These are phyloP conservation scores for Cynocephalus volans DNA, from an alignment of 2,113 vertebrate species.

Conservation along the genomic window DNA sequence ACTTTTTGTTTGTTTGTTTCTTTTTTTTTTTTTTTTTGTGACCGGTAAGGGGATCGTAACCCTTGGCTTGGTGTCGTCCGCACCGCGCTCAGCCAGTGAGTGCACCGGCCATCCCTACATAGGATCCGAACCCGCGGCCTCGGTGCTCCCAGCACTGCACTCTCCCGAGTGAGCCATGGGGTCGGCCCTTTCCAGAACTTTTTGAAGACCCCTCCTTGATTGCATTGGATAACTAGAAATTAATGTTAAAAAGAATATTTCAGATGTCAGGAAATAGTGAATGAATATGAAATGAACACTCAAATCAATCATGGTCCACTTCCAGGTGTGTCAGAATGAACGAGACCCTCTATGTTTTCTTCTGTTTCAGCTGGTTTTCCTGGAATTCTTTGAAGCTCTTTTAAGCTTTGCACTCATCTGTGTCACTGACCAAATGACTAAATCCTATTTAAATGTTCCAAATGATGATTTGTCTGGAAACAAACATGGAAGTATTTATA, in stretches of 20 bases:
- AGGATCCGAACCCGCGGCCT: no score
- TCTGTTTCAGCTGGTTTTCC: slow-evolving; percentile 93
- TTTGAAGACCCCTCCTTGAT: not conserved
- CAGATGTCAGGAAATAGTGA: not conserved
- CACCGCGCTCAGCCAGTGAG: no score
- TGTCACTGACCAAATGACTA: slow-evolving; percentile 74
- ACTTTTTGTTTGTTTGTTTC: no score
- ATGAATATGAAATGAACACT: not conserved
- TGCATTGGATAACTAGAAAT: not conserved
- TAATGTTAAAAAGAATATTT: not conserved
- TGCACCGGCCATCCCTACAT: no score
- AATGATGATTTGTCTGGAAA: fast-evolving
- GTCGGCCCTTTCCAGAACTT: no score
- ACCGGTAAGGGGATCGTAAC: no score
- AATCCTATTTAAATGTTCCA: slow-evolving; percentile 17
- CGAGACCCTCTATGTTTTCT: not conserved
- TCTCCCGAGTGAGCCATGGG: no score
- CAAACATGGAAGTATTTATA: not conserved
- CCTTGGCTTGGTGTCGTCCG: no score
- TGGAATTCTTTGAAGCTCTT: slow-evolving; percentile 97
- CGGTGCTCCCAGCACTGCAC: no score
- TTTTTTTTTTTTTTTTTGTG: no score
- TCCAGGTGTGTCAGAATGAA: not conserved
- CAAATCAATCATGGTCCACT: fast-evolving
- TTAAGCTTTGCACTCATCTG: slow-evolving; percentile 91